Percentiles rank a stretch among this genome's conserved stretches.
phyloP scores from a whole-genome alignment of 2,797 vertebrate species.

The Microctenopoma stevenorrisi region DNA sequence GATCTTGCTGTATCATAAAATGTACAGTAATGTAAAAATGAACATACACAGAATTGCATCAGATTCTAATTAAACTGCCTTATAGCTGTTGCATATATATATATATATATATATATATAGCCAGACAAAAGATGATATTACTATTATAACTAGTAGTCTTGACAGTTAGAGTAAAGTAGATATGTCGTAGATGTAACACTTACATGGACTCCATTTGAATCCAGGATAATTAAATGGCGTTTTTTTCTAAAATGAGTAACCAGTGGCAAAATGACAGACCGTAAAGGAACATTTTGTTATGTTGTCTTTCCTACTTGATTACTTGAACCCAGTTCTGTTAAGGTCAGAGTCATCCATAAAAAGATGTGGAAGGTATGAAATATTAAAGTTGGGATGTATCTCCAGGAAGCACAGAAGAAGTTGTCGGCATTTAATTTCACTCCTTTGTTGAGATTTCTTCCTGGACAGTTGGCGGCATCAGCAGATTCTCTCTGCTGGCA shows the following conservation, averaged over 20 bases:
- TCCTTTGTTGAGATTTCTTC: slow-evolving; percentile 82
- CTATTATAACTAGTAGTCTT: neutral
- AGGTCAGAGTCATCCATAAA: slow-evolving; percentile 52
- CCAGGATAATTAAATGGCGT: neutral
- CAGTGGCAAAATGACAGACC: neutral
- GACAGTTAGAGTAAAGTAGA: neutral
- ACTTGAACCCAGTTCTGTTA: slow-evolving; percentile 21
- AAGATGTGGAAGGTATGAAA: slow-evolving; percentile 62
- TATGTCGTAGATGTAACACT: slow-evolving; percentile 7
- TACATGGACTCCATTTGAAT: slow-evolving; percentile 9
- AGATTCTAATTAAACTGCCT: no score
- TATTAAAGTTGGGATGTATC: slow-evolving; percentile 66
- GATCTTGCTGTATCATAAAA: neutral
- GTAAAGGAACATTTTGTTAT: slow-evolving; percentile 24
- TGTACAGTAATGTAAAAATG: neutral
- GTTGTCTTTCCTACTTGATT: slow-evolving; percentile 30
- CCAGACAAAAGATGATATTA: neutral
- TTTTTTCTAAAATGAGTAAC: slow-evolving; percentile 2
- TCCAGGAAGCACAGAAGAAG: slow-evolving; percentile 71
- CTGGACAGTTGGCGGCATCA: slow-evolving; percentile 78
- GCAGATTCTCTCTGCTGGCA: slow-evolving; percentile 77
- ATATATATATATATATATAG: neutral
- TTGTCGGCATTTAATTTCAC: slow-evolving; percentile 81
- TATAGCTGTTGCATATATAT: neutral
- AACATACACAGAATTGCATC: no score